Percentiles rank a stretch among this genome's conserved stretches.
These are phyloP conservation scores for Rosalia funebris DNA, from an alignment of 2,888 invertebrate species.

Conservation along the genomic window DNA sequence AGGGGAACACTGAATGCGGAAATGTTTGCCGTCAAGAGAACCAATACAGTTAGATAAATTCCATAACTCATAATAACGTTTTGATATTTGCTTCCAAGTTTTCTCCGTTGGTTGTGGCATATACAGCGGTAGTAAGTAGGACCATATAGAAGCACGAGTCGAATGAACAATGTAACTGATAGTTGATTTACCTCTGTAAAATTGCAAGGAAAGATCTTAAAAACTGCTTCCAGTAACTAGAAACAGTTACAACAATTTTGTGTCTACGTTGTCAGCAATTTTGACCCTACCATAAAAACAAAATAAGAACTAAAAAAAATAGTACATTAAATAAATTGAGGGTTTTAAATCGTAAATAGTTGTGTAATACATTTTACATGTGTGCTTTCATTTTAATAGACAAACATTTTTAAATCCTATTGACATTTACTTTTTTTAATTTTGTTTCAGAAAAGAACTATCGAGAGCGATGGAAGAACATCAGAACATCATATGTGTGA, in stretches of 20 bases:
- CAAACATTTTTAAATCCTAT: conserved; percentile 1
- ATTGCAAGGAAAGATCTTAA: neutral
- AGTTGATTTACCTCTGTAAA: neutral
- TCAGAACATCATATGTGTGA: conserved; percentile 15
- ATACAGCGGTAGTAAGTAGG: conserved; percentile 7
- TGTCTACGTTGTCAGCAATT: neutral
- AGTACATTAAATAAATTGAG: neutral
- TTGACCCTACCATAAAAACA: neutral
- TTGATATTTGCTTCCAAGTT: conserved; percentile 15
- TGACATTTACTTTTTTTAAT: neutral
- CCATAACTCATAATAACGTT: conserved; percentile 12
- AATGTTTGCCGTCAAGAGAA: conserved; percentile 14
- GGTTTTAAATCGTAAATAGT: neutral
- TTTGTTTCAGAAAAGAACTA: conserved; percentile 10
- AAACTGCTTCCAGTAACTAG: conserved; percentile 3
- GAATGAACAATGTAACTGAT: neutral
- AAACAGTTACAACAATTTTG: neutral
- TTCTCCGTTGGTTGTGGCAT: conserved; percentile 5
- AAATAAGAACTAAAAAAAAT: neutral
- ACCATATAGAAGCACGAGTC: neutral
- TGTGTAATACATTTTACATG: neutral
- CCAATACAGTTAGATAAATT: conserved; percentile 12
- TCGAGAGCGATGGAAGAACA: conserved; percentile 15
- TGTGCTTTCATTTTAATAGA: conserved; percentile 1
- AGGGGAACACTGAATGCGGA: conserved; percentile 12